Evolutionary conservation across 2,113 vertebrate species (phyloP).

Genomic region (Mystacornis crossleyi): DNA sequence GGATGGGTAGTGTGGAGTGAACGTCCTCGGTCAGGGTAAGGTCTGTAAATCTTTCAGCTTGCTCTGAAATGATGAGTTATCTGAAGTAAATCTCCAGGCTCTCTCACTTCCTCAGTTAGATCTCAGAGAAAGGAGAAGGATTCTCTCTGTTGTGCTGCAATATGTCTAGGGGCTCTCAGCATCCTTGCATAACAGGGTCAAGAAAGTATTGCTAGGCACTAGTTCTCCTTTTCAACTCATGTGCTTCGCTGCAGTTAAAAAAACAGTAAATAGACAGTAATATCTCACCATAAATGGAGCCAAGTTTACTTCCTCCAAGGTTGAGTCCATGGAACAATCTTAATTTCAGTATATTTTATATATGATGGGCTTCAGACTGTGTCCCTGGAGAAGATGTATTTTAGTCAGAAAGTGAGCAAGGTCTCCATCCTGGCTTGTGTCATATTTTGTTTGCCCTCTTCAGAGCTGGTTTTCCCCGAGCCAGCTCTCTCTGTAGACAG

Average conservation of each 20-base stretch:
- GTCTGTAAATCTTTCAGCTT: background rate
- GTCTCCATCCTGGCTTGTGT: background rate
- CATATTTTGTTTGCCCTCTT: background rate
- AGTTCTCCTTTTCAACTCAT: constrained; percentile 23
- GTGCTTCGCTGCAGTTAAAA: background rate
- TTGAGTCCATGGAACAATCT: background rate
- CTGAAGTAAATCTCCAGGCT: background rate
- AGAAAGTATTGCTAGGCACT: constrained; percentile 1
- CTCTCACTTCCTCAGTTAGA: constrained; percentile 46
- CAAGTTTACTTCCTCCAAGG: background rate
- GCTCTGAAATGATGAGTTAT: background rate
- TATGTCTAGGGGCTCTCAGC: background rate
- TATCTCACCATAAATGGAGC: background rate
- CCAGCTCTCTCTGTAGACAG: background rate
- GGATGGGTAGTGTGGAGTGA: background rate
- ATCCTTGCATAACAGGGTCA: constrained; percentile 45
- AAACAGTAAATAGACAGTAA: background rate
- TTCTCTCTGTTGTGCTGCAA: constrained; percentile 26
- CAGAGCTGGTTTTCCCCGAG: background rate
- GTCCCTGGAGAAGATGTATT: background rate
- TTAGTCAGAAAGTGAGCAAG: background rate
- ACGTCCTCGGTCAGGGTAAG: background rate
- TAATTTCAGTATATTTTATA: background rate
- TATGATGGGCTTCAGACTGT: background rate
- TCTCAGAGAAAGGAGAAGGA: constrained; percentile 42